phyloP scores from a whole-genome alignment of 2,888 invertebrate genomes.

The Neuroscelio doddi region DNA sequence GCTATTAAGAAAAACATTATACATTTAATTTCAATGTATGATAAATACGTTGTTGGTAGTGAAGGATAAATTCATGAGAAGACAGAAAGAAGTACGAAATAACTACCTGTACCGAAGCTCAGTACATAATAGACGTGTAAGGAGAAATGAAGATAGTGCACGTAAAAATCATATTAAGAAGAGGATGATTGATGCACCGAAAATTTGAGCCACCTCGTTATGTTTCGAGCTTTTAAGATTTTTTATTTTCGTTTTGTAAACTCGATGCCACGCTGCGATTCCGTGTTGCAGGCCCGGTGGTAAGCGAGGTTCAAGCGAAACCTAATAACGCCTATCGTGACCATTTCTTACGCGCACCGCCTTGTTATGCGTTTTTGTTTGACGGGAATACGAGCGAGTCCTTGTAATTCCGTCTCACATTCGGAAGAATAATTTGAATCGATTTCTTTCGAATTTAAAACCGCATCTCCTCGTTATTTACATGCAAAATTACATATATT shows the following conservation, averaged over 20 bases:
- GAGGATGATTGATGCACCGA: constrained; percentile 15
- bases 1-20: no score
- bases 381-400: background rate
- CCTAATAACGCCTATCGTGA: constrained; percentile 55
- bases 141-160: constrained; percentile 6
- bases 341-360: constrained; percentile 29
- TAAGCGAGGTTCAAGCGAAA: constrained; percentile 48
- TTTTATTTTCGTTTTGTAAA: constrained; percentile 1
- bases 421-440: background rate
- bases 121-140: background rate
- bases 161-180: constrained; percentile 15
- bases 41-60: no score
- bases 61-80: background rate
- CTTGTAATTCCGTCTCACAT: background rate
- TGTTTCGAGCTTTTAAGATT: background rate
- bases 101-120: background rate
- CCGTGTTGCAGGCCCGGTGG: constrained; percentile 6
- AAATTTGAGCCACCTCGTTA: constrained; percentile 3
- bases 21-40: no score
- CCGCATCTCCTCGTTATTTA: constrained; percentile 8
- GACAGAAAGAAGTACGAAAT: background rate
- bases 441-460: constrained; percentile 1
- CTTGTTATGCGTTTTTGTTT: constrained; percentile 28
- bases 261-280: background rate
- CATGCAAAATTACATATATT: background rate